phyloP scores from a whole-genome alignment of 2,113 vertebrate species.

The Empidonax alnorum region DNA sequence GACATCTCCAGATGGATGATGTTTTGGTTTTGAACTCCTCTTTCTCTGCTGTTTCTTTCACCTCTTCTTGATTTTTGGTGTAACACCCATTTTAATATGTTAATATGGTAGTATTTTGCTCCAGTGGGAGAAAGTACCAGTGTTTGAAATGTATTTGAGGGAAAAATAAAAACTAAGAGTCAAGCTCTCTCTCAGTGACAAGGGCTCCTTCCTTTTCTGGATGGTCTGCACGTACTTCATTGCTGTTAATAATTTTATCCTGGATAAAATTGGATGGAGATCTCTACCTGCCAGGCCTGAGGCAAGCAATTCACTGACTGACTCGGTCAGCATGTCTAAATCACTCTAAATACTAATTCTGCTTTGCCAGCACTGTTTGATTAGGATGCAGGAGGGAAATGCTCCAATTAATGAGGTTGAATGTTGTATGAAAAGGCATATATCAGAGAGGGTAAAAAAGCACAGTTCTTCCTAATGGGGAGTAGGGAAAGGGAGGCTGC shows the following conservation, averaged over 20 bases:
- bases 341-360: fast-evolving
- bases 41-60: background rate
- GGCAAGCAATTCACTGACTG: background rate
- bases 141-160: fast-evolving
- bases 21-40: background rate
- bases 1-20: background rate
- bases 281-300: background rate
- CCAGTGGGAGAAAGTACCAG: background rate
- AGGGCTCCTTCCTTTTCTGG: background rate
- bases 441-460: background rate
- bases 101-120: background rate
- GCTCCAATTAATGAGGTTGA: background rate
- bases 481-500: background rate
- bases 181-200: background rate
- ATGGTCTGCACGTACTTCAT: background rate
- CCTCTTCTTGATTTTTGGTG: background rate
- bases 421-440: background rate
- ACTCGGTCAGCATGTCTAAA: background rate
- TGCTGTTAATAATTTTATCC: background rate
- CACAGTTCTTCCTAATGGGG: background rate
- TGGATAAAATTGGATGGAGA: background rate
- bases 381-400: background rate
- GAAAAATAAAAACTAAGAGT: background rate
- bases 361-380: background rate
- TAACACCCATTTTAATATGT: background rate